Base-by-base conservation (phyloP, 1,140 invertebrate genomes). In the Calliopsis andreniformis region DNA sequence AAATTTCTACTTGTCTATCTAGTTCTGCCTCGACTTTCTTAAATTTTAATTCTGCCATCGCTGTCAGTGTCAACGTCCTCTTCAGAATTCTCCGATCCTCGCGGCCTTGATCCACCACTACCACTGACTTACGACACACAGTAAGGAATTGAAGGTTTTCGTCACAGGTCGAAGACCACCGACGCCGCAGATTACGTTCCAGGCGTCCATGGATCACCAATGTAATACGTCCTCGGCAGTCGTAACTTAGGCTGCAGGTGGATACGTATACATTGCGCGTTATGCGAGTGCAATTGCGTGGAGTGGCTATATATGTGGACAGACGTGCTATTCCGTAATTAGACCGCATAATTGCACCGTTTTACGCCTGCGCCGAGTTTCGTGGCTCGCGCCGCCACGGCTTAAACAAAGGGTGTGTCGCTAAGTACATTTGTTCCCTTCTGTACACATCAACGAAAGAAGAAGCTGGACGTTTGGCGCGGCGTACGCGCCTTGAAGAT, bases 291-390 rank as follows among this genome's bases (percentile, higher is more conserved):
- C 10, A 49, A 49, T 47, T 39, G 56, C 47, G 32, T 16, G 20
- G 30, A 4, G 12, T 2, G 23, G 5, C 12, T 32, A n/a, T 5
- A 35, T 43, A 43, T 43, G 45, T 18, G 18, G 8, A 7, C 14
- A 32, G 32, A 67, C 53, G 69, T 32, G 51, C 58, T 59, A 63
- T 79, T 78, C 68, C 80, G 80, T 75, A 83, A 83, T 83, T 72
- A 78, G 69, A 78, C 47, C 81, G 51, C 59, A 35, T 82, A 83
- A 83, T 83, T 83, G 51, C 47, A 47, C n/a, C 51, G 39, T 45
- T 69, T 78, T 69, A 77, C 49, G 58, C 47, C 30, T 56, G 35
- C 16, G 58, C 20, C 23, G 53, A 53, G 35, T 59, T 69, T 79
- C 64, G 25, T 16, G 39, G 59, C 59, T 51, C 25, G n/a, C 16